Evolutionary conservation across 2,888 invertebrate genomes (phyloP), one percentile per base, ranked within the genome.

Genomic region (Sacculina carcini): DNA sequence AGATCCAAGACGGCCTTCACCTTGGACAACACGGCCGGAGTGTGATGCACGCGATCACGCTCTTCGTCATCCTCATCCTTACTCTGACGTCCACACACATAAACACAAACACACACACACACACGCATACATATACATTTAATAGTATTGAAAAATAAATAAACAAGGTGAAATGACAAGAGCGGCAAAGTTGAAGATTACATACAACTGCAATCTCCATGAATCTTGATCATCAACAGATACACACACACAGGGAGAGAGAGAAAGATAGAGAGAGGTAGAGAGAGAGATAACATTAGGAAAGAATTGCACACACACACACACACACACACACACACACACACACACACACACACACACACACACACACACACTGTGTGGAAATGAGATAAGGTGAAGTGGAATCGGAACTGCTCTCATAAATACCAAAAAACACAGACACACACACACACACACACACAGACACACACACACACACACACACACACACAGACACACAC

Each of bases 1-100:
- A 92, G 92, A 61, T 92, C 87, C 23, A 98, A 67, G 0, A 89
- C 87, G 65, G 90, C 87, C 44, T 81, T 77, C 50, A 96, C 94
- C 68, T 92, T 92, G n/a, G 75, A 76, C 21, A 85, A 72, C 14
- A 59, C 26, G 9, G 54, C 42, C 4, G 36, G 19, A 12, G 28
- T 42, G 16, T 47, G 28, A 9, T 34, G 29, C 55, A 34, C 54
- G 57, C 39, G 50, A 51, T 38, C 12, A 14, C 51, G 16, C 40
- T 32, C 39, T 19, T 51, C 40, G 28, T 31, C 23, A n/a, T 26
- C 36, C 28, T 52, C 42, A 14, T 42, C 42, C 16, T 42, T 42
- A 2, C 7, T 28, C 42, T 42, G 42, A 7, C 3, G 38, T 6
- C 14, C 19, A n/a, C 10, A 42, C 10, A 19, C 19, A n/a, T 42